Conservation (phyloP, 2,888 invertebrate genomes). For the Perdita meconis region DNA sequence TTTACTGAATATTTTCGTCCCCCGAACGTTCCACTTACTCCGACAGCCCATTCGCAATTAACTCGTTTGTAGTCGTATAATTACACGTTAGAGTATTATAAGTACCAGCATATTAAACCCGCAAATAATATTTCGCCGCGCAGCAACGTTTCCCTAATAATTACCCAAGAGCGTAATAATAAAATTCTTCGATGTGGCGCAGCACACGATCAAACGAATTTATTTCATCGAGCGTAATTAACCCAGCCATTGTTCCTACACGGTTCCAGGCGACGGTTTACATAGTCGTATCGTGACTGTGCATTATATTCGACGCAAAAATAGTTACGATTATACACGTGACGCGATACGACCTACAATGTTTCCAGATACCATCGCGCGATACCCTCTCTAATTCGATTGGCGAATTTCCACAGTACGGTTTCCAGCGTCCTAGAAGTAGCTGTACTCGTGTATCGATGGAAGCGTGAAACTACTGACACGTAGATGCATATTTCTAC, state of each 20-base stretch:
- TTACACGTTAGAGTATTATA: not conserved
- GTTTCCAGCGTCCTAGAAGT: not conserved
- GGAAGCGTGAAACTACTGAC: not conserved
- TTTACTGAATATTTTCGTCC: not conserved
- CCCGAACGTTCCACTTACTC: not conserved
- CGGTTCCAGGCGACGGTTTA: constrained; percentile 7
- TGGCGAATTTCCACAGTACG: constrained; percentile 3
- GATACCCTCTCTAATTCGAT: constrained; percentile 6
- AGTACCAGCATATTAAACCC: not conserved
- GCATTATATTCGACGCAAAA: constrained; percentile 4
- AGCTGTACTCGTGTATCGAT: not conserved
- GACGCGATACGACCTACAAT: not conserved
- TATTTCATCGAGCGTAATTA: constrained; percentile 14
- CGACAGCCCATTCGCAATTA: not conserved
- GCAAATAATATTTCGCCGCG: not conserved
- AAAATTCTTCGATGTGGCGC: not conserved
- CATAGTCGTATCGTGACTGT: not conserved
- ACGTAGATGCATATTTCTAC: not conserved
- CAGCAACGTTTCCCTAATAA: not conserved
- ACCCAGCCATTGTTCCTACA: constrained; percentile 9
- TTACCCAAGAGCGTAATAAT: constrained; percentile 1
- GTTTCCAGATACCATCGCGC: not conserved
- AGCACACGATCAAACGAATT: constrained; percentile 4
- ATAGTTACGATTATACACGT: constrained; percentile 15
- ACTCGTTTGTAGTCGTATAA: constrained; percentile 3